A percentile compares a stretch with the other conserved stretches of the same genome.
Evolutionary conservation across 2,888 invertebrate species (phyloP).

Genomic region (Macrosoma leucophasiata): DNA sequence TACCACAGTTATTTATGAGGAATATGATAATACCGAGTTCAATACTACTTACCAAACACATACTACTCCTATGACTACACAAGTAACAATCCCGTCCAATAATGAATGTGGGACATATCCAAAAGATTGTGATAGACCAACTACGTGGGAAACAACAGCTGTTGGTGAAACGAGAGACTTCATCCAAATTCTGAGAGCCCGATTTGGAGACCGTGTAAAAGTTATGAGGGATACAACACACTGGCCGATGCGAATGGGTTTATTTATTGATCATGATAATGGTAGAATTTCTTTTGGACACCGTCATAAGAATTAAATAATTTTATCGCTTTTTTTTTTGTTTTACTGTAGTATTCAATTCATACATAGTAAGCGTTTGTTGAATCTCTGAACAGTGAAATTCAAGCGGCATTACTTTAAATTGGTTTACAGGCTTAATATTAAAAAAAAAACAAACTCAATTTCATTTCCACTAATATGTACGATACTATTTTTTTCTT

Average conservation of each 20-base stretch:
- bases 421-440: too few species aligned
- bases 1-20: too few species aligned
- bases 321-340: too few species aligned
- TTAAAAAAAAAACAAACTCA: too few species aligned
- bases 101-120: constrained; percentile 29
- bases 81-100: constrained; percentile 9
- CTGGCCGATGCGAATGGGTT: constrained; percentile 25
- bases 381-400: too few species aligned
- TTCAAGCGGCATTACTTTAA: too few species aligned
- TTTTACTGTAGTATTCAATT: too few species aligned
- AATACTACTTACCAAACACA: constrained; percentile 7
- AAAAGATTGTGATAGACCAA: constrained; percentile 42
- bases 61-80: too few species aligned
- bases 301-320: constrained; percentile 29
- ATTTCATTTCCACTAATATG: too few species aligned
- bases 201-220: constrained; percentile 40
- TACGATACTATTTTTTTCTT: too few species aligned
- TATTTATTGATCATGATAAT: constrained; percentile 14
- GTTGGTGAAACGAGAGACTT: constrained; percentile 55
- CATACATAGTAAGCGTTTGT: too few species aligned
- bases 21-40: constrained; percentile 8
- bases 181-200: constrained; percentile 44
- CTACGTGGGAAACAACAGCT: constrained; percentile 57
- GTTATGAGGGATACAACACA: constrained; percentile 45
- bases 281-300: constrained; percentile 31